Conservation (phyloP, 2,113 vertebrate species). For the Colossoma macropomum region DNA sequence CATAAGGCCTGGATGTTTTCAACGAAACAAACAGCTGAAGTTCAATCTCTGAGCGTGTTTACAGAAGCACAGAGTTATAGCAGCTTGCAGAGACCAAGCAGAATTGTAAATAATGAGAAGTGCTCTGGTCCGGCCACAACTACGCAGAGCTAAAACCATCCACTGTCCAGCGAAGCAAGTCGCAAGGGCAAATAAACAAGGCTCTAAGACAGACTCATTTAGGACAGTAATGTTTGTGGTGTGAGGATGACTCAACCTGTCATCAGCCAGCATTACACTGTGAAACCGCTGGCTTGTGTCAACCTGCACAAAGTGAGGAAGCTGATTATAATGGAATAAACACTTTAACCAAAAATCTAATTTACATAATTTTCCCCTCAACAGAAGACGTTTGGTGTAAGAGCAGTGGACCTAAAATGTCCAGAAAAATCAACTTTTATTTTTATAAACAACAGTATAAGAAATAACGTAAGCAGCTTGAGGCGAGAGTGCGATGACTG, state of each 20-base stretch:
- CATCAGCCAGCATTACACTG: too few relatives aligned
- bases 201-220: neutral
- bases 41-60: conserved; percentile 4
- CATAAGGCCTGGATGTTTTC: too few relatives aligned
- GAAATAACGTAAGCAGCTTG: too few relatives aligned
- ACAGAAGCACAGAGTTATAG: neutral
- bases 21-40: neutral
- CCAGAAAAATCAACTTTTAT: too few relatives aligned
- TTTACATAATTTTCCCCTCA: too few relatives aligned
- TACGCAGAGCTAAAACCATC: neutral
- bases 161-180: neutral
- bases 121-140: neutral
- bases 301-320: neutral
- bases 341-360: neutral
- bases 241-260: neutral
- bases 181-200: conserved; percentile 7
- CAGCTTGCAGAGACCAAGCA: neutral
- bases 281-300: neutral
- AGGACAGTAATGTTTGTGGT: neutral
- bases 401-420: too few relatives aligned
- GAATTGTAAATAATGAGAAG: neutral
- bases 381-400: too few relatives aligned
- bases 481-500: too few relatives aligned
- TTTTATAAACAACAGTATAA: too few relatives aligned
- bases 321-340: neutral